These are phyloP conservation scores for Heliconius hortense DNA, from an alignment of 2,888 invertebrate species.

Conservation along the genomic window DNA sequence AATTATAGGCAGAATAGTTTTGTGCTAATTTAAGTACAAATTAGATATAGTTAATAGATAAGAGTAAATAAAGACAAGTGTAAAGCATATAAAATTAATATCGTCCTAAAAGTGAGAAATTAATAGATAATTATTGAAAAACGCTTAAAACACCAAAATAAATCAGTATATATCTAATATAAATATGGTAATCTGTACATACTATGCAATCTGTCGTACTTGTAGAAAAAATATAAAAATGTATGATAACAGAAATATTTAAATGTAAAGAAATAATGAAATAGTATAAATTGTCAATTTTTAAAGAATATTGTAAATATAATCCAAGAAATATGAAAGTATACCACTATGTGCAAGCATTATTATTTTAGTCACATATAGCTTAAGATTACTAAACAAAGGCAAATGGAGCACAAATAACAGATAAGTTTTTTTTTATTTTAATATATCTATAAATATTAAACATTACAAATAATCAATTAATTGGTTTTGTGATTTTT, in stretches of 20 bases:
- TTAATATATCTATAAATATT: no score
- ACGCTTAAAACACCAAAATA: constrained; percentile 16
- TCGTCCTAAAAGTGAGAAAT: constrained; percentile 58
- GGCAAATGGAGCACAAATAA: no score
- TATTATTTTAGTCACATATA: no score
- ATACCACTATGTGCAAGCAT: no score
- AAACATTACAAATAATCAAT: no score
- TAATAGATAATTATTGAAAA: constrained; percentile 11
- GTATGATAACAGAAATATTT: neutral
- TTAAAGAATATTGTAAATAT: neutral
- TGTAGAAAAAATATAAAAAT: constrained; percentile 1
- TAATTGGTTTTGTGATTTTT: no score
- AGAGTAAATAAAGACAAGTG: constrained; percentile 22
- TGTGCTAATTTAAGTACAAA: constrained; percentile 28
- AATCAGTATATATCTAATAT: neutral
- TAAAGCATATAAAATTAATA: constrained; percentile 37
- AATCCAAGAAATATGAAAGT: no score
- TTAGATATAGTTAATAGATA: constrained; percentile 4
- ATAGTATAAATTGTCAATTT: constrained; percentile 10
- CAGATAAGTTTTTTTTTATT: no score
- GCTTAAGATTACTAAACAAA: no score
- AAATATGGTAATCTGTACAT: neutral
- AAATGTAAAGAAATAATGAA: neutral
- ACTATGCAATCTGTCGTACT: neutral
- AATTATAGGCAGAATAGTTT: neutral